A percentile compares a stretch with the other conserved stretches of the same genome.
Conservation (phyloP, 1,140 invertebrate species). For the Planococcus citri region DNA sequence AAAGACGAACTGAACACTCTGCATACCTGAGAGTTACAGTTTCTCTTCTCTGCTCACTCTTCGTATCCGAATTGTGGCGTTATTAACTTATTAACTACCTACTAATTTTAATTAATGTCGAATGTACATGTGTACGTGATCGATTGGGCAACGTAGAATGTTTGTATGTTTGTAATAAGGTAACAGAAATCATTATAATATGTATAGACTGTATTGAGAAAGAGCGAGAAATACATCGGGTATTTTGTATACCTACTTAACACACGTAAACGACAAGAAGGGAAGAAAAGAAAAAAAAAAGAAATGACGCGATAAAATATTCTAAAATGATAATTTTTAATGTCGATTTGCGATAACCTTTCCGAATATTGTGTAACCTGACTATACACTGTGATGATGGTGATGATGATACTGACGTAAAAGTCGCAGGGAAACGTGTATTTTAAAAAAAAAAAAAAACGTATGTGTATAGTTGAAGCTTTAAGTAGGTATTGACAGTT, state of each 20-base stretch:
- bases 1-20: no score
- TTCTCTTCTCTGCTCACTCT: no score
- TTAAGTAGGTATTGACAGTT: background rate
- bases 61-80: no score
- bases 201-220: no score
- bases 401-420: background rate
- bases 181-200: no score
- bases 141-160: background rate
- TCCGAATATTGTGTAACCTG: background rate
- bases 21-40: no score
- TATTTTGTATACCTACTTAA: background rate
- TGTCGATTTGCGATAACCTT: background rate
- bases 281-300: constrained; percentile 10
- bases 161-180: background rate
- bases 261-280: background rate
- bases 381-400: no score
- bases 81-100: no score
- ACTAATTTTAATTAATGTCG: background rate
- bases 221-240: no score
- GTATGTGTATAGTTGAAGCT: no score
- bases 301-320: background rate
- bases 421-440: background rate
- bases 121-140: background rate
- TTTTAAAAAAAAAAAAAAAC: no score
- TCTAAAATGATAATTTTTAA: background rate